Evolutionary conservation across 2,797 vertebrate species (phyloP).

Genomic region (Simalia tracyae): DNA sequence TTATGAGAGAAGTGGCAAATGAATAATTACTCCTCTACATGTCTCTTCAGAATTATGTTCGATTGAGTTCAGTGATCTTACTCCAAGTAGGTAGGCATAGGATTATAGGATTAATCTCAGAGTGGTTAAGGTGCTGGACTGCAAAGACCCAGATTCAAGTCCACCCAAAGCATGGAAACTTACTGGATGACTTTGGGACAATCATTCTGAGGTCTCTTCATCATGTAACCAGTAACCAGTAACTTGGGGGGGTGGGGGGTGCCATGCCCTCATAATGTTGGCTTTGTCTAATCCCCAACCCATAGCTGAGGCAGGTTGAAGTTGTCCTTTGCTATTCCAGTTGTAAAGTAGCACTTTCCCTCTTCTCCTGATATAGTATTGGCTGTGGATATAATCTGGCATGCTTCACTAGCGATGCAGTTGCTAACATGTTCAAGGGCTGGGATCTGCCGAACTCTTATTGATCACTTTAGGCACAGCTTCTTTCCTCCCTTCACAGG

Average conservation of each 20-base stretch:
- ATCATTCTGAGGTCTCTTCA: too few species aligned
- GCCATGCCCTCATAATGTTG: too few species aligned
- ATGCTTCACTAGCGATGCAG: neutral
- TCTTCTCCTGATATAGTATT: too few species aligned
- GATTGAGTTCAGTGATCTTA: neutral
- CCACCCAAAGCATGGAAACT: neutral
- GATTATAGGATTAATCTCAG: neutral
- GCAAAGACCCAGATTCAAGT: neutral
- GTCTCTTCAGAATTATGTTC: neutral
- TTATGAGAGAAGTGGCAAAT: neutral
- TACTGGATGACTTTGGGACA: neutral
- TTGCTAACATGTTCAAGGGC: neutral
- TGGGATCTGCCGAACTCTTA: neutral
- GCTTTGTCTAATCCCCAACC: too few species aligned
- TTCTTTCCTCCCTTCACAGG: neutral
- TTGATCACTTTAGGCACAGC: neutral
- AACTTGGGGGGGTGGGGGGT: too few species aligned
- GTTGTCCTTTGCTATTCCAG: too few species aligned
- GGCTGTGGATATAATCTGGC: too few species aligned
- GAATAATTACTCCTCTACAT: neutral
- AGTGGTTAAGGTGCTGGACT: neutral
- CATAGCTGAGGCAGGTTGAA: too few species aligned
- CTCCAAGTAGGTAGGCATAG: neutral
- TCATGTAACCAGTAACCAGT: too few species aligned
- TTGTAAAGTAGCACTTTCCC: too few species aligned